Evolutionary conservation across 2,797 vertebrate species (phyloP), one percentile per base, ranked within the genome.

Genomic region (Neomorphus geoffroyi): DNA sequence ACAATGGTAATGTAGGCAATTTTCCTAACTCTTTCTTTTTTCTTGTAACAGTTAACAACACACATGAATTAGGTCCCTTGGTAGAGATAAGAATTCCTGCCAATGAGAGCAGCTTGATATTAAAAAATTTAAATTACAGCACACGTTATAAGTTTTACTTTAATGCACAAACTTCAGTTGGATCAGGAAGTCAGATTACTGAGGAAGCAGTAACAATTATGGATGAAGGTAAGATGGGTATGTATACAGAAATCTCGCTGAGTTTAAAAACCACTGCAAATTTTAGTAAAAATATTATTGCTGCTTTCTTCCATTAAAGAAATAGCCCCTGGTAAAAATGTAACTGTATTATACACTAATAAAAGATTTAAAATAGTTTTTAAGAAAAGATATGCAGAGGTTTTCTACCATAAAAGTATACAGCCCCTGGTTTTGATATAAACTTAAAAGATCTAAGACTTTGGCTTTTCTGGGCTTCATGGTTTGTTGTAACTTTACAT

Each of bases 131-230:
- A 97, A 99, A 99, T 98, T 99, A 99, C 98, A 99, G 98, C 97
- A 99, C 99, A 30, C 98, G 99, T 95, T 99, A 99, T 98, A 99
- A 99, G 98, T 99, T 99, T 98, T 99, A 99, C 97, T 98, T 99
- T 96, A 98, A 98, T 8, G 99, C 99, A 50, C 98, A 98, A 97
- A 99, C 99, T 78, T 94, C 90, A 66, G 98, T 95, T 89, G 99
- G 99, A 97, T 94, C 98, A n/a, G 99, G 99, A 95, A 98, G 96
- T 78, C 97, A 98, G 90, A 97, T 99, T 96, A 98, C 98, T 69
- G 98, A 99, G 96, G 99, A 99, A 97, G 98, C 98, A 39, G 92
- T 98, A 96, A 99, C 98, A 86, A 97, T 98, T 97, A 97, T 98
- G 98, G 98, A 99, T 73, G 98, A 99, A 99, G 99, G 99, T 99